A percentile compares a stretch with the other conserved stretches of the same genome.
Conservation (phyloP, 2,113 vertebrate genomes). For the Sebastes fasciatus region DNA sequence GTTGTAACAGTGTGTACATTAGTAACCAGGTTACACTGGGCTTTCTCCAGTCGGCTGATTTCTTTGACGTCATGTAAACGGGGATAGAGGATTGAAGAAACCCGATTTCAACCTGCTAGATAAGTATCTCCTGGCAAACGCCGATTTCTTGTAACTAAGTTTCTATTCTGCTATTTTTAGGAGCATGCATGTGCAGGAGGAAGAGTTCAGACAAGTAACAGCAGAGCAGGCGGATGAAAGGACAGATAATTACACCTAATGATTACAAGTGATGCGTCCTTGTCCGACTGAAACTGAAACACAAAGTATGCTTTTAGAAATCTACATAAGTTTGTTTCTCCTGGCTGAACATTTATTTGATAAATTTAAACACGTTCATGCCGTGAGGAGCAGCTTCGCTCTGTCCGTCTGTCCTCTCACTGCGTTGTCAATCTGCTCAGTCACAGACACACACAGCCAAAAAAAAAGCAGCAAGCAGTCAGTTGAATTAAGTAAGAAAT, state of each 20-base stretch:
- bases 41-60: constrained; percentile 18
- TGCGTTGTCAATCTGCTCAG: neutral
- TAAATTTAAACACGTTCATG: constrained; percentile 10
- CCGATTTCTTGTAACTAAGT: neutral
- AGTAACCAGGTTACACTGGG: neutral
- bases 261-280: neutral
- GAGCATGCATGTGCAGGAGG: neutral
- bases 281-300: constrained; percentile 10
- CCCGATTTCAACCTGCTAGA: neutral
- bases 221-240: constrained; percentile 11
- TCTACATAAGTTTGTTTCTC: neutral
- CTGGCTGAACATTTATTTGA: neutral
- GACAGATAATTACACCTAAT: neutral
- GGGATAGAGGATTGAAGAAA: neutral
- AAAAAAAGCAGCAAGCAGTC: neutral
- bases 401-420: neutral
- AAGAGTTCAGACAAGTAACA: constrained; percentile 21
- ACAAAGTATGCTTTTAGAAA: neutral
- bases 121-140: neutral
- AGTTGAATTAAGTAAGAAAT: neutral
- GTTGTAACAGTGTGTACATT: too few relatives aligned
- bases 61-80: constrained; percentile 12
- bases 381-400: neutral
- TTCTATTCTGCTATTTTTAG: neutral
- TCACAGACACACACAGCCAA: neutral